These are phyloP conservation scores for Tenodera sinensis DNA, from an alignment of 2,888 invertebrate genomes.

Conservation along the genomic window DNA sequence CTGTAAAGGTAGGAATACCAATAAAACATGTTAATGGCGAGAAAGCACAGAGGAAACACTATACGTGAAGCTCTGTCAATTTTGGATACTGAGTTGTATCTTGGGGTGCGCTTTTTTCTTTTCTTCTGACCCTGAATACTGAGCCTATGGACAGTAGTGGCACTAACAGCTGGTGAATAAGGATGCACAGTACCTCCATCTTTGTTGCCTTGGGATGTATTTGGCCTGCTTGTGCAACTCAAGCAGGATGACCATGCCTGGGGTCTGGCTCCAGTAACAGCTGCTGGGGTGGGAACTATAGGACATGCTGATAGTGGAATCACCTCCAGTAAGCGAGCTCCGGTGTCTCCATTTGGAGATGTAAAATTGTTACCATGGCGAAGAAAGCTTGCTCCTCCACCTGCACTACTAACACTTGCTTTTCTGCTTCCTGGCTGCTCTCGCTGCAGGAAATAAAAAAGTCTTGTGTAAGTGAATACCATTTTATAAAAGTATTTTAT, in stretches of 20 bases:
- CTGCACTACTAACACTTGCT: not conserved
- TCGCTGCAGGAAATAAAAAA: not conserved
- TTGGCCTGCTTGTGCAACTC: not conserved
- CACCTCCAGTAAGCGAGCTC: constrained; percentile 51
- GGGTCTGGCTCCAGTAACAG: not conserved
- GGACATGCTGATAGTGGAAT: constrained; percentile 52
- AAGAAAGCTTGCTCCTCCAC: not conserved
- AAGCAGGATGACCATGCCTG: constrained; percentile 18
- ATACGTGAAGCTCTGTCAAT: constrained; percentile 72
- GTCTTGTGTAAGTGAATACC: too few relatives aligned
- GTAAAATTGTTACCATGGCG: not conserved
- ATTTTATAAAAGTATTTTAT: too few relatives aligned
- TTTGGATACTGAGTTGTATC: constrained; percentile 76
- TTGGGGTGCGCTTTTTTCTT: constrained; percentile 51
- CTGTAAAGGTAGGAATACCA: constrained; percentile 65
- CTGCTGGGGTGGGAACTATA: constrained; percentile 6
- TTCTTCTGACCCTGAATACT: constrained; percentile 28
- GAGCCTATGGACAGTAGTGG: constrained; percentile 24
- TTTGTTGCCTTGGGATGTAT: constrained; percentile 10
- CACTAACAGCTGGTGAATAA: not conserved
- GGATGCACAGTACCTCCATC: not conserved
- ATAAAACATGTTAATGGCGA: constrained; percentile 73
- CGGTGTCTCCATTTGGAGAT: constrained; percentile 22
- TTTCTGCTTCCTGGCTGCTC: not conserved
- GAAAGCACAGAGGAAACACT: constrained; percentile 71